Conservation (phyloP, 2,888 invertebrate species). For the Priocnemis perturbator region DNA sequence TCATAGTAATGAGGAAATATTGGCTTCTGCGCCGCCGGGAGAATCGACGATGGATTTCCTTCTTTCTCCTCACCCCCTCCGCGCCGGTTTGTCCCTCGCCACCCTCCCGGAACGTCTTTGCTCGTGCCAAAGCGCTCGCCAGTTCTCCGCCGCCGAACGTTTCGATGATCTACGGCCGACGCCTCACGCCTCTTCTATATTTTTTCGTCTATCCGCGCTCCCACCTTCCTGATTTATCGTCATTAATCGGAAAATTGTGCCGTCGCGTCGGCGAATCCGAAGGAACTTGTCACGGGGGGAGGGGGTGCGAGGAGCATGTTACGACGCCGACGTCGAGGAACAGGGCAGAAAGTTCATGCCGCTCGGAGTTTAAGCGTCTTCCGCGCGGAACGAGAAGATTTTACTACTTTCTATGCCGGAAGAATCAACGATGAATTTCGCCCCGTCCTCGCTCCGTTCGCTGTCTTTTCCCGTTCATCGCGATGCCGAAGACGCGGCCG, state of each 20-base stretch:
- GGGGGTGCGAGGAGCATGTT: too few relatives aligned
- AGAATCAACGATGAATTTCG: too few relatives aligned
- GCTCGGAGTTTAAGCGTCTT: too few relatives aligned
- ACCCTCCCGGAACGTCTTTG: not conserved
- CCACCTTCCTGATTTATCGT: slow-evolving; percentile 6
- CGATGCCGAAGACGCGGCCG: not conserved
- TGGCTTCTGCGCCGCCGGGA: slow-evolving; percentile 20
- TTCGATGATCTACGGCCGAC: slow-evolving; percentile 28
- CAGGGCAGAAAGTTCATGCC: too few relatives aligned
- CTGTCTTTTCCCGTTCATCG: not conserved
- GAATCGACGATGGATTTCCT: slow-evolving; percentile 29
- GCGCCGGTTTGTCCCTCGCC: slow-evolving; percentile 11
- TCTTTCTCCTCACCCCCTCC: slow-evolving; percentile 9
- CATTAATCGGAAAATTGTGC: not conserved
- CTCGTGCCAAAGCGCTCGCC: slow-evolving; percentile 3
- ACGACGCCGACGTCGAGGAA: too few relatives aligned
- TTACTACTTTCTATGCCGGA: too few relatives aligned
- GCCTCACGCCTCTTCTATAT: not conserved
- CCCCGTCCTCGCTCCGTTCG: too few relatives aligned
- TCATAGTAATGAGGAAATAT: slow-evolving; percentile 32
- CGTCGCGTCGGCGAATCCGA: not conserved
- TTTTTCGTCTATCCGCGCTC: slow-evolving; percentile 2
- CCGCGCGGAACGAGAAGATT: too few relatives aligned
- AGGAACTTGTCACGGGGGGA: not conserved
- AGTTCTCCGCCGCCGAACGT: slow-evolving; percentile 22